Evolutionary conservation across 2,113 vertebrate genomes (phyloP), one percentile per base, ranked within the genome.

Genomic region (Panthera leo): DNA sequence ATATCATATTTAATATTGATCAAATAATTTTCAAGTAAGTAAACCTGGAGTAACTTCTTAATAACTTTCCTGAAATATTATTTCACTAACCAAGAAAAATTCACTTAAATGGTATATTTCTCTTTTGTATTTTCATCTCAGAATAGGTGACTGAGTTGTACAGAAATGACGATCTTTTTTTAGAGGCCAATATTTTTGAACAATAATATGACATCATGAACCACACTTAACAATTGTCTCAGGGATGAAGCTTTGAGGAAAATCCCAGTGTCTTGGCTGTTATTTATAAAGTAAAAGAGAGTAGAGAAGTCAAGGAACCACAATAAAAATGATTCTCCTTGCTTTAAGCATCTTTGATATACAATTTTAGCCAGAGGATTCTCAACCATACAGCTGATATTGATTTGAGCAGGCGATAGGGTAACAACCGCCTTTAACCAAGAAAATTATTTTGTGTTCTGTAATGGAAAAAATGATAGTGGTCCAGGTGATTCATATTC

Each of bases 361-460:
- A 79, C 58, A 93, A 73, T 91, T 93, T 76, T 91, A 84, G 55
- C 48, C 11, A 93, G 63, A 51, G 2, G 12, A 75, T 63, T 96
- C 23, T 94, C 75, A 90, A 34, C 45, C 39, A 75, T 12, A 68
- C 9, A 70, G 31, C 75, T 55, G 12, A 85, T 90, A 89, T 75
- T 91, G 53, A 97, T 94, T 91, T 85, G 29, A 94, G 29, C 15
- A 68, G 11, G 25, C 51, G 67, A 61, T 42, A 75, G 39, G 36
- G 11, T 80, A 91, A 86, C 36, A 63, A 53, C 29, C 82, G 13
- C 36, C 63, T 78, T 87, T 92, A 68, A n/a, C 42, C 25, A 83
- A 86, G 53, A 80, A 80, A 93, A 91, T 36, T 84, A 84, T 95
- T 95, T 51, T 90, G 34, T 73, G 27, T 53, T 90, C 34, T 36